Base-by-base conservation (phyloP, 2,888 invertebrate genomes). In the Stenotaenia linearis region DNA sequence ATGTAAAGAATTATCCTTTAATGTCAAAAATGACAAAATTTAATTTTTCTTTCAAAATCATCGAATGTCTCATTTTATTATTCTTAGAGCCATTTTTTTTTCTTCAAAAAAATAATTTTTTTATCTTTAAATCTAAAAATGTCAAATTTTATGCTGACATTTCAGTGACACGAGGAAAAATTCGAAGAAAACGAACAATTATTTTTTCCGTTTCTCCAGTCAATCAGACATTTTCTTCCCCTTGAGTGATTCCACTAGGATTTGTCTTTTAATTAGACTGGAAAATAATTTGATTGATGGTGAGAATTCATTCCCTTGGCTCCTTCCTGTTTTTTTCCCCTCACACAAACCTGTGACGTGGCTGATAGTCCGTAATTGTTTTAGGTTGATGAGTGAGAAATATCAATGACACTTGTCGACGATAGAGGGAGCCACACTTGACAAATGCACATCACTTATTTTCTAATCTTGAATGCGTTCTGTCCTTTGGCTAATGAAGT, bases 391-490 rank as follows among this genome's bases (percentile, higher is more conserved):
- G 69, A 69, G 25, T 69, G 23, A 69, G 69, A 69, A 69, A 69
- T 69, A 69, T 69, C 69, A 69, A 69, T 69, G 69, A 69, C 69
- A 69, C 69, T 69, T 69, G 69, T 69, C 69, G 69, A 25, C 69
- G 69, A 69, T 69, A 69, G 69, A 69, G 28, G 69, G 69, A 10
- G 69, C 69, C 69, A 69, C 69, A 69, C 10, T 69, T 69, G 69
- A 69, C 69, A 69, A 69, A 69, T 69, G 69, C n/a, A 69, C 69
- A 69, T 69, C 28, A 28, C 69, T 69, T 69, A 69, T 69, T 25
- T 69, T 25, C 69, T 69, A 69, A 69, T 69, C 69, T 69, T 28
- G 69, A 28, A 28, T 69, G 69, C 69, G 69, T 69, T 69, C 28
- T 69, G 69, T 69, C 28, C 69, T 28, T 10, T 69, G 25, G 25